A percentile compares a stretch with the other conserved stretches of the same genome.
These are phyloP conservation scores for Panopea generosa DNA, from an alignment of 2,888 invertebrate species.

Conservation along the genomic window DNA sequence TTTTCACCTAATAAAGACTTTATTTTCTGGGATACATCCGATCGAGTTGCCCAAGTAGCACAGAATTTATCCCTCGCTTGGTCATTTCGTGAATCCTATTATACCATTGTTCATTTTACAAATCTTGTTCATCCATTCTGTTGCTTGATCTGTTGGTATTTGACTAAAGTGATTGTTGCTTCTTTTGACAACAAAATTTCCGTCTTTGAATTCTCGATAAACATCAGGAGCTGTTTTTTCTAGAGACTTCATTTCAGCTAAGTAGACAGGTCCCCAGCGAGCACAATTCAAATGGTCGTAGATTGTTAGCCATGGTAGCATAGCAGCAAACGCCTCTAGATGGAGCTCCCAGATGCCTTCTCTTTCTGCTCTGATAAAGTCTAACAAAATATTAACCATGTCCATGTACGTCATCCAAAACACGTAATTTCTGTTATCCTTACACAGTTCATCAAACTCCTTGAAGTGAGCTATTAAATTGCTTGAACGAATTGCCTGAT, in stretches of 20 bases:
- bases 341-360: conserved; percentile 52
- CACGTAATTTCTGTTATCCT: conserved; percentile 5
- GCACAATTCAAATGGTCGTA: conserved; percentile 55
- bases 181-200: conserved; percentile 45
- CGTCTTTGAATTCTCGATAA: conserved; percentile 31
- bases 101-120: conserved; percentile 32
- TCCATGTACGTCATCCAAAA: conserved; percentile 17
- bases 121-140: no score
- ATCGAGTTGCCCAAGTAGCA: no score
- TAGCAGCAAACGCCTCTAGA: no score
- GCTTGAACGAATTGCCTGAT: background rate
- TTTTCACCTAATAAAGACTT: conserved; percentile 19
- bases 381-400: conserved; percentile 12
- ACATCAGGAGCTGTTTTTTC: conserved; percentile 38
- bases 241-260: no score
- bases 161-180: conserved; percentile 44
- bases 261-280: conserved; percentile 55
- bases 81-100: conserved; percentile 44
- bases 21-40: conserved; percentile 32
- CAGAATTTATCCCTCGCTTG: conserved; percentile 36
- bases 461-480: background rate
- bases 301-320: conserved; percentile 38
- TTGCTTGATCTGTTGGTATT: conserved; percentile 44
- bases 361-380: conserved; percentile 42
- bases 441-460: background rate